A percentile compares a stretch with the other conserved stretches of the same genome.
Evolutionary conservation across 1,140 invertebrate species (phyloP).

Genomic region (Teleopsis dalmanni): DNA sequence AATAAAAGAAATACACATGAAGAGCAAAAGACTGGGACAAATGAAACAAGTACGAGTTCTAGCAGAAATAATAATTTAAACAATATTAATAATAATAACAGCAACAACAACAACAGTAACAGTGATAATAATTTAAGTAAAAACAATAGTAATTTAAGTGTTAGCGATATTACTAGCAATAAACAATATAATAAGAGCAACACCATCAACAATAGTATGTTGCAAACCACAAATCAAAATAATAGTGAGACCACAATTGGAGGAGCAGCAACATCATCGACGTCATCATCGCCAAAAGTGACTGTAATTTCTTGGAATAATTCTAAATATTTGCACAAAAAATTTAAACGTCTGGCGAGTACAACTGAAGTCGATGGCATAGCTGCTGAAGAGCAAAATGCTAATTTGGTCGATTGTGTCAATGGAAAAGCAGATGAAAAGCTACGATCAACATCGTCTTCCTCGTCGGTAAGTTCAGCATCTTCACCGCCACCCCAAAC

Average conservation of each 20-base stretch:
- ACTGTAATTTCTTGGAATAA: conserved; percentile 50
- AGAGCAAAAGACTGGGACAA: conserved; percentile 7
- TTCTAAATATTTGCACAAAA: conserved; percentile 79
- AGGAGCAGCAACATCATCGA: conserved; percentile 41
- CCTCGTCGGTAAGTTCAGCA: conserved; percentile 30
- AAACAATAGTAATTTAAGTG: conserved; percentile 19
- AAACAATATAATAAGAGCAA: conserved; percentile 17
- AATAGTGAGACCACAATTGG: conserved; percentile 20
- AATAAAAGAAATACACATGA: background rate
- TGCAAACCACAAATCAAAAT: background rate
- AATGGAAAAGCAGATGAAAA: conserved; percentile 31
- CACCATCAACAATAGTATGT: conserved; percentile 28
- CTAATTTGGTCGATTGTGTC: conserved; percentile 24
- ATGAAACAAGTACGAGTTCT: conserved; percentile 3
- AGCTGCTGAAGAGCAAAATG: conserved; percentile 30
- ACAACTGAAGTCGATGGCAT: conserved; percentile 43
- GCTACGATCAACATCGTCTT: conserved; percentile 32
- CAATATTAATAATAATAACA: conserved; percentile 14
- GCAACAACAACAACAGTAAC: conserved; percentile 13
- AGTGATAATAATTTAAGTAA: conserved; percentile 21
- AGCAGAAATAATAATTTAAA: conserved; percentile 15
- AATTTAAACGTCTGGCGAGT: conserved; percentile 81
- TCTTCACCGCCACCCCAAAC: conserved; percentile 17
- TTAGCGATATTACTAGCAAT: conserved; percentile 11
- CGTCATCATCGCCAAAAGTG: conserved; percentile 32